These are phyloP conservation scores for Macroteleia sp. DNA, from an alignment of 2,888 invertebrate species.

Conservation along the genomic window DNA sequence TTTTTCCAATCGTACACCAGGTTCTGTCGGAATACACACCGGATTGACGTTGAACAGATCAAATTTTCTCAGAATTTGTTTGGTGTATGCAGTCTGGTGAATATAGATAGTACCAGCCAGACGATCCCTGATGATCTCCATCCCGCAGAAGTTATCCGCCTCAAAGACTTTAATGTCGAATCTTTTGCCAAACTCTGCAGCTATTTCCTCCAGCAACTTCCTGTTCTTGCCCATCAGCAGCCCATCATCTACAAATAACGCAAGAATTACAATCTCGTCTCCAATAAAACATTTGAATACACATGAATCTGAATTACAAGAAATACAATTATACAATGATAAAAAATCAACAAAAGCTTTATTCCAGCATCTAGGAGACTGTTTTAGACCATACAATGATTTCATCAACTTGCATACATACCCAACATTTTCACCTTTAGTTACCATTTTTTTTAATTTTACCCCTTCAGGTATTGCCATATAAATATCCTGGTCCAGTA, in stretches of 20 bases:
- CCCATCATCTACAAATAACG: conserved; percentile 65
- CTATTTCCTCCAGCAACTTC: conserved; percentile 15
- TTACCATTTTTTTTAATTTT: conserved; percentile 3
- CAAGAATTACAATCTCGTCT: conserved; percentile 30
- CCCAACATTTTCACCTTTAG: conserved; percentile 36
- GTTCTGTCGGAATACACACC: conserved; percentile 49
- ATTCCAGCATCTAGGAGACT: conserved; percentile 73
- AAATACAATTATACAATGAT: conserved; percentile 55
- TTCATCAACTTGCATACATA: conserved; percentile 68
- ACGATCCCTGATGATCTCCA: conserved; percentile 55
- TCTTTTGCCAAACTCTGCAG: conserved; percentile 8
- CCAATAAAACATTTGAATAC: conserved; percentile 52
- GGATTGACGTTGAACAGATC: conserved; percentile 51
- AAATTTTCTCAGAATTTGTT: conserved; percentile 48
- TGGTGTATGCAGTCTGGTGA: conserved; percentile 57
- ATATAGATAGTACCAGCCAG: conserved; percentile 26
- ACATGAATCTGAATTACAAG: conserved; percentile 68
- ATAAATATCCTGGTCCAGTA: conserved; percentile 43
- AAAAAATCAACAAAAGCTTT: conserved; percentile 63
- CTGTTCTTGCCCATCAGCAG: conserved; percentile 49
- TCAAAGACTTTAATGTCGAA: conserved; percentile 41
- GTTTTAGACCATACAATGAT: conserved; percentile 74
- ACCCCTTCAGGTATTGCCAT: conserved; percentile 46
- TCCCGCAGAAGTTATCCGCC: conserved; percentile 57
- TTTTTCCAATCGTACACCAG: conserved; percentile 20